These are phyloP conservation scores for Frieseomelitta varia DNA, from an alignment of 1,140 invertebrate genomes.

Conservation along the genomic window DNA sequence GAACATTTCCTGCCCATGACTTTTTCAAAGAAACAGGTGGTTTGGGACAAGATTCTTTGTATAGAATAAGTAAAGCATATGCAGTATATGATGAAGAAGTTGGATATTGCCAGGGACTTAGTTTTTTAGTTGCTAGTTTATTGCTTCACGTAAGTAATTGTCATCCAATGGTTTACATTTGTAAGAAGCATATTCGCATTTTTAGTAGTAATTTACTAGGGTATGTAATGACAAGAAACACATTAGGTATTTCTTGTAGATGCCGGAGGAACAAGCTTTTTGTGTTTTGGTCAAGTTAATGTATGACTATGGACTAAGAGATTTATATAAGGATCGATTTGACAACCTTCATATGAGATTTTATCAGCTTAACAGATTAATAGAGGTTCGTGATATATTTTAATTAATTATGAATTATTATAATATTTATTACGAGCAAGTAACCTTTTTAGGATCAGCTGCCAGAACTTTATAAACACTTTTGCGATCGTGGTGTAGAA, in stretches of 20 bases:
- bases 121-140: conserved; percentile 97
- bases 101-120: conserved; percentile 99
- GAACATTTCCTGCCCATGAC: conserved; percentile 99
- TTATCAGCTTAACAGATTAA: conserved; percentile 97
- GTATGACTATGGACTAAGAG: conserved; percentile 97
- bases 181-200: neutral
- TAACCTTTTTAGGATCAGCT: conserved; percentile 90
- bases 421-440: conserved; percentile 23
- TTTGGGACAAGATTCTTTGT: conserved; percentile 96
- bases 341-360: conserved; percentile 97
- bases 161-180: conserved; percentile 35
- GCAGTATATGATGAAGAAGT: conserved; percentile 98
- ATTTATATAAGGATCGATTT: conserved; percentile 98
- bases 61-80: conserved; percentile 98
- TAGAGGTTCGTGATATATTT: conserved; percentile 87
- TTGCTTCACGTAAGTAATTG: conserved; percentile 93
- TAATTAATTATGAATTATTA: neutral
- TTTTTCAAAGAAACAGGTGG: conserved; percentile 97
- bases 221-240: conserved; percentile 43
- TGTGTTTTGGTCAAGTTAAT: conserved; percentile 98
- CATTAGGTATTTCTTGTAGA: conserved; percentile 84
- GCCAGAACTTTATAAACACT: conserved; percentile 94
- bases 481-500: conserved; percentile 95
- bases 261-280: conserved; percentile 99
- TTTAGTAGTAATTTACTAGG: conserved; percentile 12